A percentile compares a stretch with the other conserved stretches of the same genome.
Evolutionary conservation across 1,140 invertebrate species (phyloP).

Genomic region (Lepidurus couesii): DNA sequence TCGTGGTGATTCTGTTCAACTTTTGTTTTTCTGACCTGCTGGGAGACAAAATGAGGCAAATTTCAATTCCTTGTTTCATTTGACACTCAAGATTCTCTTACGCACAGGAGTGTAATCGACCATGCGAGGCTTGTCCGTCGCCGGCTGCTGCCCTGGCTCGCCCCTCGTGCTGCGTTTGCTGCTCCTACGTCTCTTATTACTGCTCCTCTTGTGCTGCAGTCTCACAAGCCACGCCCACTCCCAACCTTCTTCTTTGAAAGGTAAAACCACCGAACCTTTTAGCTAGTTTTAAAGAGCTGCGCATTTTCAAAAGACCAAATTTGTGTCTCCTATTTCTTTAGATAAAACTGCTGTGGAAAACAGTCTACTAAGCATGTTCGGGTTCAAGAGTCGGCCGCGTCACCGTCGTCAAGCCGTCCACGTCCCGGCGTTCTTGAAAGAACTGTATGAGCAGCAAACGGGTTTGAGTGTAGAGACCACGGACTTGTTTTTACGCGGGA

Average conservation of each 20-base stretch:
- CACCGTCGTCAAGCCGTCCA: constrained; percentile 47
- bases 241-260: not conserved
- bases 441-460: constrained; percentile 61
- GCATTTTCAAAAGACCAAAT: not conserved
- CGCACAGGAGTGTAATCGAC: constrained; percentile 32
- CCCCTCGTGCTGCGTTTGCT: constrained; percentile 31
- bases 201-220: not conserved
- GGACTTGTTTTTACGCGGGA: constrained; percentile 49
- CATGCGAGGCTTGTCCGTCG: constrained; percentile 34
- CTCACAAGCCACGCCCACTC: not conserved
- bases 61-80: not conserved
- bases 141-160: constrained; percentile 33
- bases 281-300: not conserved
- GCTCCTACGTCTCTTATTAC: constrained; percentile 26
- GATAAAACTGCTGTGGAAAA: constrained; percentile 52
- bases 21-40: not conserved
- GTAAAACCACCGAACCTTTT: not conserved
- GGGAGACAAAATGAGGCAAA: not conserved
- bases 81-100: not conserved
- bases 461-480: constrained; percentile 43
- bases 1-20: not conserved
- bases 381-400: constrained; percentile 58
- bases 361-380: constrained; percentile 65
- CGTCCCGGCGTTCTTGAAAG: constrained; percentile 70
- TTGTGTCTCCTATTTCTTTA: constrained; percentile 2